Evolutionary conservation across 2,888 invertebrate species (phyloP).

Genomic region (Neelides folsomi): DNA sequence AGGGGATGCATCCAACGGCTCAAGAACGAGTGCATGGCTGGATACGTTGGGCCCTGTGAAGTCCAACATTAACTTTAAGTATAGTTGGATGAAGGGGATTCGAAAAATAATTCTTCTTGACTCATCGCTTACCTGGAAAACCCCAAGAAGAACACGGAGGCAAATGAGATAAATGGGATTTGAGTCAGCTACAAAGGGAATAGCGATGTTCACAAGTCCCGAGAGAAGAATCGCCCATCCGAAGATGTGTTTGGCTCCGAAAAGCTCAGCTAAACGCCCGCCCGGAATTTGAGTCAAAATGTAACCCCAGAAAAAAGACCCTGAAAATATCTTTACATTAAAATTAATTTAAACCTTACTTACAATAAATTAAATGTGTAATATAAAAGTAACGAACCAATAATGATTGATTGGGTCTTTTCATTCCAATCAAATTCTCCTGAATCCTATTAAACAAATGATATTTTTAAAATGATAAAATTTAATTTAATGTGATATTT

Average conservation of each 20-base stretch:
- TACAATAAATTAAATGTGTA: too few species aligned
- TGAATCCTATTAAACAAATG: too few species aligned
- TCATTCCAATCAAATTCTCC: conserved; percentile 53
- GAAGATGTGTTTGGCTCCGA: conserved; percentile 16
- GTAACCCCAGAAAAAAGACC: conserved; percentile 16
- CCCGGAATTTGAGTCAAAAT: conserved; percentile 18
- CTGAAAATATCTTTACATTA: too few species aligned
- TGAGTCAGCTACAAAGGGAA: conserved; percentile 11
- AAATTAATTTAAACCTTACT: too few species aligned
- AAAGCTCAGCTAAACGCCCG: conserved; percentile 16
- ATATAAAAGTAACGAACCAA: conserved; percentile 44
- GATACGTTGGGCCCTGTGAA: conserved; percentile 12
- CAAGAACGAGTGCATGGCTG: conserved; percentile 16
- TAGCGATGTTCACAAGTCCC: conserved; percentile 11
- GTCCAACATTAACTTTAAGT: background rate
- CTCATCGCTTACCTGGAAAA: conserved; percentile 9
- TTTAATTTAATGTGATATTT: too few species aligned
- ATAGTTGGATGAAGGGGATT: background rate
- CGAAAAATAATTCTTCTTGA: background rate
- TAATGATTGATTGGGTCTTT: conserved; percentile 49
- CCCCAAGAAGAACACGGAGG: conserved; percentile 10
- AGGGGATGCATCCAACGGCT: conserved; percentile 13
- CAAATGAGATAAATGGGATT: conserved; percentile 11
- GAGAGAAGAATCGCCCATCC: conserved; percentile 12
- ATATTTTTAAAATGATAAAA: too few species aligned